phyloP scores from a whole-genome alignment of 2,888 invertebrate genomes.

The Leucophenga maculata region DNA sequence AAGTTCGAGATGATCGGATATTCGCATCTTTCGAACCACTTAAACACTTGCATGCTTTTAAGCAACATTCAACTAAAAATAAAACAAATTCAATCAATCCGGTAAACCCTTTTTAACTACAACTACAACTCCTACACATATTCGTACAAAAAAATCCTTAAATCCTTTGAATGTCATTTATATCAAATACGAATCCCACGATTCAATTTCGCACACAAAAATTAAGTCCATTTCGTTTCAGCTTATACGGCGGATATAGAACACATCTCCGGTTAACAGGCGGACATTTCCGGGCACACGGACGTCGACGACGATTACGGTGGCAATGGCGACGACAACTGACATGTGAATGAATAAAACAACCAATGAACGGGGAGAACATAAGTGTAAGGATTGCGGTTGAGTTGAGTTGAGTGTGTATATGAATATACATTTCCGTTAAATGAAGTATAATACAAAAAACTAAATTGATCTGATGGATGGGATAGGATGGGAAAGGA shows the following conservation, averaged over 20 bases:
- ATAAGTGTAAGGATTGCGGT: neutral
- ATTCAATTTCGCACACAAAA: slow-evolving; percentile 49
- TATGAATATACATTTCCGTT: slow-evolving; percentile 10
- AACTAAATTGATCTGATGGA: neutral
- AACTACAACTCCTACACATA: neutral
- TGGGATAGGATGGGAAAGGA: neutral
- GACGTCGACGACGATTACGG: too few species aligned
- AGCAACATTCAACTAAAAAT: too few species aligned
- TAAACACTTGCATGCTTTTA: too few species aligned
- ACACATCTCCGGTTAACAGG: slow-evolving; percentile 71
- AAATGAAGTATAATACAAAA: neutral
- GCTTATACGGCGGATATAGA: slow-evolving; percentile 66
- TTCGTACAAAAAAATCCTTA: slow-evolving; percentile 1
- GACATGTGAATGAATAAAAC: too few species aligned
- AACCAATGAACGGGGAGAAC: neutral
- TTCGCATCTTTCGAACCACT: too few species aligned
- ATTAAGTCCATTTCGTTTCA: slow-evolving; percentile 21
- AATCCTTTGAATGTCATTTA: slow-evolving; percentile 9
- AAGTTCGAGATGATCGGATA: too few species aligned
- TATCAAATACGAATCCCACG: slow-evolving; percentile 36
- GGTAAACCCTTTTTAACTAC: too few species aligned
- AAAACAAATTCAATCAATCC: too few species aligned
- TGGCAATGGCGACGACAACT: too few species aligned
- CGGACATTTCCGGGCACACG: slow-evolving; percentile 68
- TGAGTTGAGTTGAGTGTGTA: neutral